Evolutionary conservation across 2,888 invertebrate species (phyloP), one percentile per base, ranked within the genome.

Genomic region (Heliconius aoede): DNA sequence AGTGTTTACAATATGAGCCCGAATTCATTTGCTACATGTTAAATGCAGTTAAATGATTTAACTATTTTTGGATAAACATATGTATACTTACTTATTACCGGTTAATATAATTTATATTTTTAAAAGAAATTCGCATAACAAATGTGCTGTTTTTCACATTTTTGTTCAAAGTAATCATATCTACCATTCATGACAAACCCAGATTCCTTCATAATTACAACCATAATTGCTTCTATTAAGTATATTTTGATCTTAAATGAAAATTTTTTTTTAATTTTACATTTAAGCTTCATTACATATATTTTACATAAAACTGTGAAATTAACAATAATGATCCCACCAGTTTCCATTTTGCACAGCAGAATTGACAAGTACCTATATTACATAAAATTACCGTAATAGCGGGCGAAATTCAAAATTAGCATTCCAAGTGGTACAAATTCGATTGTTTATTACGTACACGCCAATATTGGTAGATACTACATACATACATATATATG

Each of bases 351-450:
- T 55, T 55, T 55, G 18, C n/a, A 55, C 21, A 46, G 46, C 46
- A 46, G 21, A 46, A 55, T 55, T 55, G n/a, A 55, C 55, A 55
- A 55, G n/a, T 55, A 55, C 46, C 7, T 46, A n/a, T n/a, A n/a
- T n/a, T n/a, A 46, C n/a, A 36, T 65, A 65, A 65, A 32, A 65
- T 36, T 65, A 36, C 28, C 32, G 32, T 65, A 24, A 13, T 65
- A 26, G 11, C n/a, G 40, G 24, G 13, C 40, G 24, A 67, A 36
- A 40, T 46, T 46, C 67, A 24, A 36, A 67, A 67, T 67, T 36
- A 36, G 40, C 67, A 67, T 67, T 15, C 18, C 40, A 67, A 67
- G 67, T 40, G 67, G 67, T 46, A 18, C 40, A 24, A 67, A 67
- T 55, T 67, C 67, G 67, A 67, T 67, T 40, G 67, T 55, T 55